Evolutionary conservation across 2,888 invertebrate genomes (phyloP), one percentile per base, ranked within the genome.

Genomic region (Corythucha ciliata): DNA sequence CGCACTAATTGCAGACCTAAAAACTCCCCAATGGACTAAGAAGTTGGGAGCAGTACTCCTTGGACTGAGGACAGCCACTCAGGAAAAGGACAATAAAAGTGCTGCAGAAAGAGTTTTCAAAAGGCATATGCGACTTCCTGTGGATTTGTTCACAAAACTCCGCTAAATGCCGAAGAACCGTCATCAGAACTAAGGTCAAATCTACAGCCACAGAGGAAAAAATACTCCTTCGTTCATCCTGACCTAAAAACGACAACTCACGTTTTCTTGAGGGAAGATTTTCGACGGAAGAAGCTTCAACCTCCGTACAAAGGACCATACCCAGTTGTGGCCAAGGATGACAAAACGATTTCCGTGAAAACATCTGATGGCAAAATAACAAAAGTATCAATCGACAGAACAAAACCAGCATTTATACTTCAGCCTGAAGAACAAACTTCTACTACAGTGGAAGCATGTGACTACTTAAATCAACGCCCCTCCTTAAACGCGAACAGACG

Each of bases 1-100:
- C 1, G 65, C 70, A 0, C 54, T 68, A 18, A 63, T 16, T 22
- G 34, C 46, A 7, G 24, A 46, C 12, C 20, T 33, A 14, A 20
- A 8, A 4, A 24, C 21, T 48, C 12, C 12, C 14, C 48, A 57
- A 26, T 67, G 67, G 65, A 29, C 56, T 2, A 56, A 58, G 5
- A 50, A 54, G 4, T 58, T 69, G n/a, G 66, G 66, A 1, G 48
- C 58, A 3, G 62, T 68, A 4, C 53, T 68, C 1, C 54, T 68
- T 2, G 67, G 65, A 1, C 25, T 66, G 4, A 59, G 67, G 4
- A 10, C 29, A 12, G 12, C 29, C n/a, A 10, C n/a, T 8, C 8
- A 29, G 8, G 29, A 8, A 8, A 8, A 29, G 12, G 29, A 12
- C 8, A 8, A 29, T 29, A n/a, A n/a, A n/a, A 29, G 10, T 12